Evolutionary conservation across 1,140 invertebrate species (phyloP).

Genomic region (Listronotus oregonensis): DNA sequence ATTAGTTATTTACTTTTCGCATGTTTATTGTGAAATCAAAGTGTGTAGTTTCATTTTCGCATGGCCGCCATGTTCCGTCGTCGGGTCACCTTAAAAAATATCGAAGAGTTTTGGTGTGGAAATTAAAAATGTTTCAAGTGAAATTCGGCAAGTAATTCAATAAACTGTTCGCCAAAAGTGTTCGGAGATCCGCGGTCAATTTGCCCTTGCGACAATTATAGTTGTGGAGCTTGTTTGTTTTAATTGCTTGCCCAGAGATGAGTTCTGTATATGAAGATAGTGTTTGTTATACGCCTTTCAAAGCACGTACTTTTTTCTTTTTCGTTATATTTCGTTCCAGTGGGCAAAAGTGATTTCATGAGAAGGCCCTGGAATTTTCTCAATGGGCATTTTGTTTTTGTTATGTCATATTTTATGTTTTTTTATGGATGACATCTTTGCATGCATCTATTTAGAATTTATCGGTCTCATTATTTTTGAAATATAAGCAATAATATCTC

Average conservation of each 20-base stretch:
- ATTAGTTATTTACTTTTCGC: constrained; percentile 50
- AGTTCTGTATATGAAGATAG: constrained; percentile 43
- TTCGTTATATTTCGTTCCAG: constrained; percentile 22
- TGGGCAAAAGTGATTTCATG: constrained; percentile 44
- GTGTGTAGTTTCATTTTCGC: constrained; percentile 50
- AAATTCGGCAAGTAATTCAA: constrained; percentile 9
- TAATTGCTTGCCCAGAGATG: constrained; percentile 48
- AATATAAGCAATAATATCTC: too few relatives aligned
- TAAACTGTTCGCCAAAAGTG: constrained; percentile 14
- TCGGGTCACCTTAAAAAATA: constrained; percentile 31
- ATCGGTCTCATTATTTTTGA: too few relatives aligned
- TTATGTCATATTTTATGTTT: constrained; percentile 14
- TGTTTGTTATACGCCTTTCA: constrained; percentile 46
- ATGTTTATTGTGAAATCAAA: constrained; percentile 49
- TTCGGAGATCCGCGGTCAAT: constrained; percentile 1
- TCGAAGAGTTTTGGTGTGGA: constrained; percentile 8
- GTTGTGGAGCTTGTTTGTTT: constrained; percentile 43
- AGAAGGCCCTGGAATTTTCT: neutral
- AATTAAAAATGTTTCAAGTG: constrained; percentile 19
- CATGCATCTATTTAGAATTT: neutral
- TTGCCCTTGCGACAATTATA: constrained; percentile 15
- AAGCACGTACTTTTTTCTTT: constrained; percentile 51
- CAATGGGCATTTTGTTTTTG: neutral
- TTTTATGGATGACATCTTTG: constrained; percentile 7
- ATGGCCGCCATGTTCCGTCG: constrained; percentile 52